Evolutionary conservation across 1,140 invertebrate genomes (phyloP), one percentile per base, ranked within the genome.

Genomic region (Phymastichus coffea): DNA sequence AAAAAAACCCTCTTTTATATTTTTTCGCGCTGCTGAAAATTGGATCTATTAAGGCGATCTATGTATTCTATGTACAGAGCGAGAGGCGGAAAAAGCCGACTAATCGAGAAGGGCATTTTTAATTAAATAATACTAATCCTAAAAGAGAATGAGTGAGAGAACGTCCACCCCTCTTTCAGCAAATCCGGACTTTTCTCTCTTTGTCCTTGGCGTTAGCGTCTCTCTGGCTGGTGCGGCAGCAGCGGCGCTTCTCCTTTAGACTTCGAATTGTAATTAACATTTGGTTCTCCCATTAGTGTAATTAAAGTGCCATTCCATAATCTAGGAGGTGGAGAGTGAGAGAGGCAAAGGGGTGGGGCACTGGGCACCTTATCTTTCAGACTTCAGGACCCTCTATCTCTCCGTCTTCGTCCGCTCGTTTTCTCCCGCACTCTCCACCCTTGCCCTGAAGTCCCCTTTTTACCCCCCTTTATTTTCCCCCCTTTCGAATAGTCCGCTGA

Each of bases 261-360:
- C 83, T 85, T 86, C 83, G 83, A 84, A 85, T 85, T 83, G 83
- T 85, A 86, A 86, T 86, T 85, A 85, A 85, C 84, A 84, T 85
- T 85, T 84, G 84, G 82, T 83, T 82, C 82, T 82, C 81, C 84
- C 84, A 85, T 85, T 85, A 85, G 83, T 84, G 82, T 85, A 85
- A 85, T 85, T 85, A 86, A 85, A 85, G 82, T 85, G 82, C 82
- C 84, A 82, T 83, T 81, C 80, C 76, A 80, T 80, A 81, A 80
- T 79, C 77, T 81, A 79, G 76, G 78, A 79, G 74, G 71, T 70
- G 69, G 67, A 68, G 71, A 59, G 63, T 72, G 72, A n/a, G n/a
- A n/a, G n/a, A n/a, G n/a, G n/a, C n/a, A n/a, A n/a, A n/a, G n/a
- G n/a, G n/a, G n/a, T n/a, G n/a, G n/a, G n/a, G n/a, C n/a, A n/a